These are phyloP conservation scores for Lathamus discolor DNA, from an alignment of 2,113 vertebrate species.

Conservation along the genomic window DNA sequence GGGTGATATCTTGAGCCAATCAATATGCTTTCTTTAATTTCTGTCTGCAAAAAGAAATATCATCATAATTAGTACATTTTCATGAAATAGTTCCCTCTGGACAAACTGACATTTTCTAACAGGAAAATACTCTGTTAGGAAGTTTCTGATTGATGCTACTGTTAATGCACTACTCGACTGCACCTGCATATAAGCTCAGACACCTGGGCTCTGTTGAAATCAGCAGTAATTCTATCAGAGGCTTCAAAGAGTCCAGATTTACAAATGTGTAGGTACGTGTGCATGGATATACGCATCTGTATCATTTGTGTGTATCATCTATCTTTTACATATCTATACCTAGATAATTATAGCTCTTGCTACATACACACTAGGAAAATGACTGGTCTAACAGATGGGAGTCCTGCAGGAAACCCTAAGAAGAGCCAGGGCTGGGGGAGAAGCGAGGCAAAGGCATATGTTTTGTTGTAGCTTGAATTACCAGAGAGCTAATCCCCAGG, in stretches of 20 bases:
- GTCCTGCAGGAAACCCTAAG: conserved; percentile 58
- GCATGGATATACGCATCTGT: background rate
- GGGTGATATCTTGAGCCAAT: background rate
- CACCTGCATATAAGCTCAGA: background rate
- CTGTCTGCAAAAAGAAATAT: conserved; percentile 44
- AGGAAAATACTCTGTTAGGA: background rate
- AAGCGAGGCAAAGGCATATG: conserved; percentile 58
- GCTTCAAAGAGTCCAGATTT: background rate
- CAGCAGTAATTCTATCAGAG: background rate
- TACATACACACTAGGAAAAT: conserved; percentile 28
- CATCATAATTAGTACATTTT: background rate
- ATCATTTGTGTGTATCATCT: background rate
- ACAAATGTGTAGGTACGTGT: background rate
- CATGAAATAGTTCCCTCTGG: conserved; percentile 33
- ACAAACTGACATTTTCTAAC: conserved; percentile 16
- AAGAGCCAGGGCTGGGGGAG: conserved; percentile 49
- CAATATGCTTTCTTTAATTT: background rate
- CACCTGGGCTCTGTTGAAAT: background rate
- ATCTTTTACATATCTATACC: conserved; percentile 37
- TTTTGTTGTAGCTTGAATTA: conserved; percentile 58
- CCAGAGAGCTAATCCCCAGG: conserved; percentile 31
- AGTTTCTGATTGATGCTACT: background rate
- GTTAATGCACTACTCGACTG: background rate
- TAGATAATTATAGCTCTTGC: conserved; percentile 54
- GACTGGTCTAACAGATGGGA: conserved; percentile 61